Conservation (phyloP, 2,113 vertebrate genomes). For the Accipiter cooperii region DNA sequence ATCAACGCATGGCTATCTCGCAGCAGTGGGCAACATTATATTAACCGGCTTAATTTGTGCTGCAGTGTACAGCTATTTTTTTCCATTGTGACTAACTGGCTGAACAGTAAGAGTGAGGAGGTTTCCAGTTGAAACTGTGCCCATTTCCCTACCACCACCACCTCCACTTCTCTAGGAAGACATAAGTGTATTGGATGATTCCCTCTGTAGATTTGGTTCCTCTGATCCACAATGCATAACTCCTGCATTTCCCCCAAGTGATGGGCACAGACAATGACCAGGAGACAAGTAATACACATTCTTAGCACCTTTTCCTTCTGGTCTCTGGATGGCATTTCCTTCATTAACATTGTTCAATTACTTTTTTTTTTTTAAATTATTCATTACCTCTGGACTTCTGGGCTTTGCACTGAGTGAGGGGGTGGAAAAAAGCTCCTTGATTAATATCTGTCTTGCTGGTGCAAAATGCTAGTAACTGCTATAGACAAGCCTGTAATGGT, state of each 20-base stretch:
- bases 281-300: neutral
- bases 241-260: neutral
- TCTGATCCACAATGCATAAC: neutral
- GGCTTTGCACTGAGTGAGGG: neutral
- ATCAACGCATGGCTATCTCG: neutral
- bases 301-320: neutral
- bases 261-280: neutral
- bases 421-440: neutral
- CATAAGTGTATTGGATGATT: neutral
- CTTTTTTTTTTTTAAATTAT: neutral
- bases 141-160: neutral
- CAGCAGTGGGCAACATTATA: fast-evolving
- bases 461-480: neutral
- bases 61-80: neutral
- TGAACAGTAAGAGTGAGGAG: neutral
- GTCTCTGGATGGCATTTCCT: neutral
- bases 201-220: neutral
- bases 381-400: neutral
- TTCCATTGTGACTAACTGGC: neutral
- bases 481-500: neutral
- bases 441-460: neutral
- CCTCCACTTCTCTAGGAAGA: neutral
- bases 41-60: neutral
- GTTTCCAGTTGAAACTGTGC: neutral
- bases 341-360: neutral